Conservation (phyloP, 2,888 invertebrate species). For the Notodonta dromedarius region DNA sequence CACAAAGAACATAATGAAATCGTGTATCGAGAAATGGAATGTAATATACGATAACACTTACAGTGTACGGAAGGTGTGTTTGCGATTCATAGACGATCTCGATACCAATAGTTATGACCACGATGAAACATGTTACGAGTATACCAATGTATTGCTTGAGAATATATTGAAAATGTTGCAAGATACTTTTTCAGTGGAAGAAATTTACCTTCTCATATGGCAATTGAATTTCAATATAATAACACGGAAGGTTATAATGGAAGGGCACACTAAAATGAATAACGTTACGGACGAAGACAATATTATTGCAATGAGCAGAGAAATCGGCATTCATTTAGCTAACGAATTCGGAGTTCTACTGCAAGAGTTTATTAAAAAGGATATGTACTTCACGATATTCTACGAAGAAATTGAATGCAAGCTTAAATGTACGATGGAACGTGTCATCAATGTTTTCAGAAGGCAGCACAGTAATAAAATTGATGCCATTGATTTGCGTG, state of each 20-base stretch:
- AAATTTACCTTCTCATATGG: constrained; percentile 48
- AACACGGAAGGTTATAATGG: constrained; percentile 26
- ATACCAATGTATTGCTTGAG: constrained; percentile 37
- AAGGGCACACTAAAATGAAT: constrained; percentile 11
- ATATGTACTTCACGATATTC: constrained; percentile 20
- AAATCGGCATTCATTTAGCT: constrained; percentile 31
- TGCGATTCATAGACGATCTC: constrained; percentile 32
- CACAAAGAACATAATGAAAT: constrained; percentile 31
- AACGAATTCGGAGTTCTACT: constrained; percentile 38
- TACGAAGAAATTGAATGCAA: constrained; percentile 7
- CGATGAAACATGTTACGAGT: constrained; percentile 8
- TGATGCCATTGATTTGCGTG: neutral
- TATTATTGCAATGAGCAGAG: constrained; percentile 9
- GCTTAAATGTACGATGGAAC: neutral
- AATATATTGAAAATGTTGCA: constrained; percentile 31
- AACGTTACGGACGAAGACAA: constrained; percentile 4
- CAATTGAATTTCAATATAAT: constrained; percentile 36
- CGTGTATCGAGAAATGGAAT: constrained; percentile 37
- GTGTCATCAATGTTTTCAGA: neutral
- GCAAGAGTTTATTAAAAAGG: constrained; percentile 30
- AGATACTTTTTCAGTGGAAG: constrained; percentile 27
- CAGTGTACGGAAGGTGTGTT: constrained; percentile 25
- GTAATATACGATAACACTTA: constrained; percentile 22
- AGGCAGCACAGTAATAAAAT: neutral
- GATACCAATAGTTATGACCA: constrained; percentile 14